Evolutionary conservation across 2,888 invertebrate species (phyloP).

Genomic region (Drosophila barbarae): DNA sequence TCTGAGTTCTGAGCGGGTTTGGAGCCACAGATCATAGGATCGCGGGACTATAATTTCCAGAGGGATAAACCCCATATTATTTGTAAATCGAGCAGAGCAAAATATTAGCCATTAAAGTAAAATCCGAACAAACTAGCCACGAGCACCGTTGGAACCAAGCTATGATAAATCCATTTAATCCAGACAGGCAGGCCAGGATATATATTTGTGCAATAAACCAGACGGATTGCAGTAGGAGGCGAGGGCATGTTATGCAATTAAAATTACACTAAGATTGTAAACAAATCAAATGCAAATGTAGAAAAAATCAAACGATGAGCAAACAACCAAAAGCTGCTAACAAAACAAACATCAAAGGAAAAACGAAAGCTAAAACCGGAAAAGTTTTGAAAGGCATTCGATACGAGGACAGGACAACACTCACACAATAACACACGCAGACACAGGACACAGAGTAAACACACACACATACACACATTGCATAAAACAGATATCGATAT

Average conservation of each 20-base stretch:
- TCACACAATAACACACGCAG: conserved; percentile 19
- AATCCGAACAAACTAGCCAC: conserved; percentile 18
- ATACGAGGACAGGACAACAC: conserved; percentile 37
- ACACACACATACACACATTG: conserved; percentile 20
- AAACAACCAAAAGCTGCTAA: conserved; percentile 72
- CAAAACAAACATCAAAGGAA: conserved; percentile 49
- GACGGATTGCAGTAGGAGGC: conserved; percentile 11
- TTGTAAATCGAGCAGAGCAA: conserved; percentile 5
- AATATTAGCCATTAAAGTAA: conserved; percentile 9
- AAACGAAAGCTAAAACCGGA: conserved; percentile 31
- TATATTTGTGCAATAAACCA: conserved; percentile 66
- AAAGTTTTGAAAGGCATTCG: conserved; percentile 51
- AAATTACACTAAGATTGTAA: conserved; percentile 43
- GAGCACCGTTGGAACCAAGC: conserved; percentile 43
- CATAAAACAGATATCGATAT: conserved; percentile 36
- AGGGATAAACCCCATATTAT: conserved; percentile 3
- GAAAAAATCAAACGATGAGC: conserved; percentile 69
- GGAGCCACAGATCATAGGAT: conserved; percentile 10
- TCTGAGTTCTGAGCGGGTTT: conserved; percentile 28
- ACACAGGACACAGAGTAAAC: conserved; percentile 25
- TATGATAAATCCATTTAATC: conserved; percentile 9
- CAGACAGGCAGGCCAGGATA: conserved; percentile 44
- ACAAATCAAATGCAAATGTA: conserved; percentile 55
- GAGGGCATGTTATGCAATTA: conserved; percentile 61
- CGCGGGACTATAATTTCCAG: conserved; percentile 11